A percentile compares a stretch with the other conserved stretches of the same genome.
Conservation (phyloP, 2,113 vertebrate species). For the Campylorhamphus procurvoides region DNA sequence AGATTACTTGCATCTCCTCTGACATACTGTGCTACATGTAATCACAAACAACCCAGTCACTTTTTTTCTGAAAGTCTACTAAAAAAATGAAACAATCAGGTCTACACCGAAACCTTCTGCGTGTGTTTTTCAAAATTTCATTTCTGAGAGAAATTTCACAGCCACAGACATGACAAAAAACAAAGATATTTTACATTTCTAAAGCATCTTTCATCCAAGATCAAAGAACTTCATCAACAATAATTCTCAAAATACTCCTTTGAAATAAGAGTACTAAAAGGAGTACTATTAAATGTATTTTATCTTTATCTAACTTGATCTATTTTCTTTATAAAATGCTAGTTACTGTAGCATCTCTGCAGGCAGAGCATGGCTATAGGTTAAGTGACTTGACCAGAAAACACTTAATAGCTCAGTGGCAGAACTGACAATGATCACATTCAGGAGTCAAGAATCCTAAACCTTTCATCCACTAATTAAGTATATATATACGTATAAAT, state of each 20-base stretch:
- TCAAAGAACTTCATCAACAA: slow-evolving; percentile 44
- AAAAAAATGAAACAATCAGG: neutral
- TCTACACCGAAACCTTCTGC: neutral
- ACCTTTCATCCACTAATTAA: neutral
- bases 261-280: slow-evolving; percentile 32
- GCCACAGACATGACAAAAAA: slow-evolving; percentile 47
- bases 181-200: slow-evolving; percentile 60
- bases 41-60: slow-evolving; percentile 44
- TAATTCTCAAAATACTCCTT: slow-evolving; percentile 38
- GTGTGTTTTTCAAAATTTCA: neutral
- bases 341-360: neutral
- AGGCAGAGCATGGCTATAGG: neutral
- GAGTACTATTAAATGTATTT: slow-evolving; percentile 35
- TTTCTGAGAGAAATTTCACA: slow-evolving; percentile 50
- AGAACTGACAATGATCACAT: neutral
- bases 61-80: neutral
- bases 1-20: neutral
- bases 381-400: slow-evolving; percentile 36
- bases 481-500: neutral
- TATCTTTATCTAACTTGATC: slow-evolving; percentile 39
- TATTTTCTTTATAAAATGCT: slow-evolving; percentile 19
- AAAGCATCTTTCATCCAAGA: slow-evolving; percentile 65
- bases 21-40: neutral
- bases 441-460: neutral
- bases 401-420: neutral